These are phyloP conservation scores for Capitella teleta DNA, from an alignment of 1,140 invertebrate species.

Conservation along the genomic window DNA sequence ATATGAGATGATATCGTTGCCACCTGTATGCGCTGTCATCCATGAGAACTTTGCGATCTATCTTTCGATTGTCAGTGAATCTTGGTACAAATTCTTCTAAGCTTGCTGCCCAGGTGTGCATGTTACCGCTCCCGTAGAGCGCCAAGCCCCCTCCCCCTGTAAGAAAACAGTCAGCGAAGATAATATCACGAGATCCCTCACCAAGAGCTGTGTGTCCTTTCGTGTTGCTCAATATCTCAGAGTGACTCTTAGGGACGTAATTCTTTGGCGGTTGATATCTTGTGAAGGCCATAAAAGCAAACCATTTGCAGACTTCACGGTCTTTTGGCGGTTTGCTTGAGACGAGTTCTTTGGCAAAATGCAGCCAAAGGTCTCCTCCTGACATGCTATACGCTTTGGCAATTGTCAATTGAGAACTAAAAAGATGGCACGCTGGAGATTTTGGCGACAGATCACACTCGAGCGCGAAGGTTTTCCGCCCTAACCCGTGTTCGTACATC, in stretches of 20 bases:
- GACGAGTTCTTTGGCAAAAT: conserved; percentile 68
- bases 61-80: conserved; percentile 49
- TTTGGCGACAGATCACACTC: conserved; percentile 42
- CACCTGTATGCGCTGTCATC: conserved; percentile 76
- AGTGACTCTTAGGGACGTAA: conserved; percentile 49
- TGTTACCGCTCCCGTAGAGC: conserved; percentile 74
- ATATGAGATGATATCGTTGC: conserved; percentile 2
- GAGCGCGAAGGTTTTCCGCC: conserved; percentile 69
- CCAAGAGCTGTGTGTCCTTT: conserved; percentile 78
- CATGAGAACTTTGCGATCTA: conserved; percentile 62
- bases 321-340: conserved; percentile 45
- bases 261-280: conserved; percentile 45
- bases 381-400: conserved; percentile 59
- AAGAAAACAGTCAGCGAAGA: neutral
- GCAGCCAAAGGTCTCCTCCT: conserved; percentile 70
- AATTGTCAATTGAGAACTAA: conserved; percentile 58
- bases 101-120: conserved; percentile 75
- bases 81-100: conserved; percentile 56
- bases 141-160: conserved; percentile 64
- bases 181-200: conserved; percentile 34
- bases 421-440: conserved; percentile 46
- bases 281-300: conserved; percentile 80
- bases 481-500: conserved; percentile 65
- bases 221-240: conserved; percentile 58
- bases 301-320: conserved; percentile 63